These are phyloP conservation scores for Scarus forsteni DNA, from an alignment of 2,797 vertebrate species.

Conservation along the genomic window DNA sequence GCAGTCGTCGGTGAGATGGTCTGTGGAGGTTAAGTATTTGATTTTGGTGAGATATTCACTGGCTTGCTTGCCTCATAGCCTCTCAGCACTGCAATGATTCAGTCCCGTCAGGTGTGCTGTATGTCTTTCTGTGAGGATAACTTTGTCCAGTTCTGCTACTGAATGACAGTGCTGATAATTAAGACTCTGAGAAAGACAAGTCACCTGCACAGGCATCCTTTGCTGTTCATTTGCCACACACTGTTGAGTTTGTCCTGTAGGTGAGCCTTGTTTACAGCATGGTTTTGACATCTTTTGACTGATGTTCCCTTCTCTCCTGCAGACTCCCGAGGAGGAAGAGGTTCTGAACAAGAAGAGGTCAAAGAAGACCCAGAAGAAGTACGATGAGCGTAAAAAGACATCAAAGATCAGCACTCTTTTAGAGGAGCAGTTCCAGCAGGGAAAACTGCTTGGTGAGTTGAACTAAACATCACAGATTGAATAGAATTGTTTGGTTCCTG, in stretches of 20 bases:
- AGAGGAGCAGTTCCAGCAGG: conserved; percentile 98
- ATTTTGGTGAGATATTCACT: no score
- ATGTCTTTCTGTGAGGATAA: conserved; percentile 90
- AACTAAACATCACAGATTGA: neutral
- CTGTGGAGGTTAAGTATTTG: no score
- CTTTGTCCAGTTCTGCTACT: conserved; percentile 96
- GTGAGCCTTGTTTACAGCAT: neutral
- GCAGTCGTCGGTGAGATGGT: no score
- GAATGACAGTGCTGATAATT: conserved; percentile 87
- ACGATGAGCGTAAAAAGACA: conserved; percentile 94
- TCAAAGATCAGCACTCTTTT: conserved; percentile 93
- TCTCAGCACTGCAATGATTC: no score
- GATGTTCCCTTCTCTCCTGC: neutral
- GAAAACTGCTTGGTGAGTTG: conserved; percentile 94
- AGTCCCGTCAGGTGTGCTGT: neutral
- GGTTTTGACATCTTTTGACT: neutral
- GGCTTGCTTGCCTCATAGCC: no score
- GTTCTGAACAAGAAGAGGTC: conserved; percentile 98
- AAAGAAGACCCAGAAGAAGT: conserved; percentile 98
- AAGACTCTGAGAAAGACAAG: conserved; percentile 88
- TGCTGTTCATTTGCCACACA: neutral
- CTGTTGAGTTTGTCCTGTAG: rapidly evolving
- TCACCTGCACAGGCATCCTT: neutral
- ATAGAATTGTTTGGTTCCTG: no score
- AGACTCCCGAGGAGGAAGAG: conserved; percentile 98